Base-by-base conservation (phyloP, 2,797 vertebrate species). In the Enteromius fasciolatus region DNA sequence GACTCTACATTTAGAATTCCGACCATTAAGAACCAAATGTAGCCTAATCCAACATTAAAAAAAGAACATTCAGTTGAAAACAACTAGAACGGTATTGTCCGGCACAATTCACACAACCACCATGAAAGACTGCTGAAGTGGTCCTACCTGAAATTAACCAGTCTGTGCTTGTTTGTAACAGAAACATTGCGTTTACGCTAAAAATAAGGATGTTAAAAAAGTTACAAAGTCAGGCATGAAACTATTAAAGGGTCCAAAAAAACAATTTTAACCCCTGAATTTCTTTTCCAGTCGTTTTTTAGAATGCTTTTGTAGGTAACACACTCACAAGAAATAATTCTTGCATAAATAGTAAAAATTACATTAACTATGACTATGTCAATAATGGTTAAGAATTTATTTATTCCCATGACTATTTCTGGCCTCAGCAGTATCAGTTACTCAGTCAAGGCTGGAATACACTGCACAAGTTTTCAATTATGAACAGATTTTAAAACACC, bases 111-210 rank as follows among this genome's bases (percentile, higher is more conserved):
- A 70, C 66, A 59, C 57, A 75, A 59, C 50, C 52, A 57, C 33
- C 18, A 52, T 74, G 69, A 66, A 74, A 23, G 69, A 39, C 69
- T 74, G 69, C 57, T 63, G 44, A 25, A 31, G 20, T 61, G 52
- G 39, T n/a, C 18, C 72, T 33, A 61, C 18, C 31, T 61, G 39
- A 80, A 8, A 63, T 31, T 2, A 57, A 31, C 1, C 39, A 7
- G 39, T 31, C 23, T 46, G n/a, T 61, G 52, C 10, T 48, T 80
- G 52, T 63, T 61, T 63, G 20, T 18, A 72, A 80, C 25, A 23
- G 14, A 80, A 80, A 63, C 52, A 70, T 59, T 28, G 23, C 63
- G 39, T 80, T 63, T 59, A 69, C 36, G 54, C 41, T 31, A 72
- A 61, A 80, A 46, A 28, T 5, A 59, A 20, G 14, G n/a, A 52